These are phyloP conservation scores for Coenonympha glycerion DNA, from an alignment of 2,888 invertebrate species.

Conservation along the genomic window DNA sequence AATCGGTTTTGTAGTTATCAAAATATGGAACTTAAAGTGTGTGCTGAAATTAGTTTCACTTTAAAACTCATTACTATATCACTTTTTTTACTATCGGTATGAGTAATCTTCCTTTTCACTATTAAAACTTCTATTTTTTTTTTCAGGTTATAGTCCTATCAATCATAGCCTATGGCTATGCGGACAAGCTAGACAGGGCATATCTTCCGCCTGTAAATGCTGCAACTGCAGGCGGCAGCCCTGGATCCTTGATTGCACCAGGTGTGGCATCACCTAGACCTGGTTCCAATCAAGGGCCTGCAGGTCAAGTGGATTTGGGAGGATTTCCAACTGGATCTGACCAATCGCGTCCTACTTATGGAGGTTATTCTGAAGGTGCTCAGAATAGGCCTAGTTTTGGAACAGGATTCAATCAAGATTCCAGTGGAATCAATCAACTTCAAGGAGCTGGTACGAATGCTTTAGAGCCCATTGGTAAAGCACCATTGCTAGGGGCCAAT, in stretches of 20 bases:
- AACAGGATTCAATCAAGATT: not conserved
- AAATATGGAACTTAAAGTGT: no score
- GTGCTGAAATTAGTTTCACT: no score
- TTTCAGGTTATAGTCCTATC: conserved; percentile 60
- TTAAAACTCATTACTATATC: no score
- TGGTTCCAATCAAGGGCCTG: not conserved
- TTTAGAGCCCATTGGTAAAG: conserved; percentile 15
- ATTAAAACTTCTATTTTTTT: no score
- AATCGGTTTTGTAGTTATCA: no score
- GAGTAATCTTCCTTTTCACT: no score
- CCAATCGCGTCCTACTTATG: not conserved
- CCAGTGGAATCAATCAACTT: not conserved
- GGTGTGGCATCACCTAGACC: conserved; percentile 13
- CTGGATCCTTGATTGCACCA: conserved; percentile 56
- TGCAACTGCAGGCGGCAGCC: conserved; percentile 60
- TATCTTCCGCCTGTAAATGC: conserved; percentile 65
- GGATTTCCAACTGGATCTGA: conserved; percentile 8
- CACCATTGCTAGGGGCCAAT: conserved; percentile 8
- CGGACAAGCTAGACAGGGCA: conserved; percentile 62
- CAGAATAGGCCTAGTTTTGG: conserved; percentile 4
- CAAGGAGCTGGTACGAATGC: not conserved
- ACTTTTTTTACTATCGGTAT: no score
- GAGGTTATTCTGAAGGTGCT: conserved; percentile 1
- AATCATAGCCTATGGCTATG: conserved; percentile 59
- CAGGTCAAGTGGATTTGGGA: not conserved